A percentile compares a stretch with the other conserved stretches of the same genome.
phyloP scores from a whole-genome alignment of 2,113 vertebrate genomes.

The Willisornis vidua region DNA sequence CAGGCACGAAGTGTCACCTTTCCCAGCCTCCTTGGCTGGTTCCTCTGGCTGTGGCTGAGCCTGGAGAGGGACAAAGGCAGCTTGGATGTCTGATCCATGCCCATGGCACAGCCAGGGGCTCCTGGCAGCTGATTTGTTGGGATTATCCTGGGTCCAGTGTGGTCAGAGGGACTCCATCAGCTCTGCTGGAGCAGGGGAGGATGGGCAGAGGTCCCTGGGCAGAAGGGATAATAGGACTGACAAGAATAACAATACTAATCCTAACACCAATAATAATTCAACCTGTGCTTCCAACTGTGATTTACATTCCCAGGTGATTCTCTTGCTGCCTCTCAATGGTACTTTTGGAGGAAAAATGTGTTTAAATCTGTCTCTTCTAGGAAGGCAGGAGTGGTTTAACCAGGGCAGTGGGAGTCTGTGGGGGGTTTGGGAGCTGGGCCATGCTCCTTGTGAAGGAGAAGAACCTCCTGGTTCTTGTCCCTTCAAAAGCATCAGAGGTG shows the following conservation, averaged over 20 bases:
- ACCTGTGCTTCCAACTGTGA: neutral
- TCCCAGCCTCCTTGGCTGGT: neutral
- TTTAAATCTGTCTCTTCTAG: neutral
- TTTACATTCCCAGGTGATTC: neutral
- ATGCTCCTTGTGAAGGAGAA: fast-evolving
- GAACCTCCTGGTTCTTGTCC: neutral
- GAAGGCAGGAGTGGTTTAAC: neutral
- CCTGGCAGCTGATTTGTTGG: neutral
- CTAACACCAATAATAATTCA: neutral
- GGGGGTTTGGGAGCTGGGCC: neutral
- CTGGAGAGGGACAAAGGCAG: neutral
- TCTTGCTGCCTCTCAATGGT: neutral
- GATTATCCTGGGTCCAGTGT: neutral
- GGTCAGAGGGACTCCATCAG: neutral
- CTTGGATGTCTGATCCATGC: neutral
- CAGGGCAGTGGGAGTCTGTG: neutral
- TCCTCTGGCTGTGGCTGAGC: neutral
- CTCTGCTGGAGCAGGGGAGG: neutral
- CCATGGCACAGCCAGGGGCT: neutral
- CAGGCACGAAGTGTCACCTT: neutral
- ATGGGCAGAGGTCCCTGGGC: neutral
- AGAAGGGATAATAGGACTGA: neutral
- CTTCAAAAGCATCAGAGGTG: neutral
- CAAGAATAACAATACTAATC: neutral
- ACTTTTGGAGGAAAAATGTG: neutral